Percentiles rank a stretch among this genome's conserved stretches.
Evolutionary conservation across 2,888 invertebrate species (phyloP).

Genomic region (Clistopyga incitator): DNA sequence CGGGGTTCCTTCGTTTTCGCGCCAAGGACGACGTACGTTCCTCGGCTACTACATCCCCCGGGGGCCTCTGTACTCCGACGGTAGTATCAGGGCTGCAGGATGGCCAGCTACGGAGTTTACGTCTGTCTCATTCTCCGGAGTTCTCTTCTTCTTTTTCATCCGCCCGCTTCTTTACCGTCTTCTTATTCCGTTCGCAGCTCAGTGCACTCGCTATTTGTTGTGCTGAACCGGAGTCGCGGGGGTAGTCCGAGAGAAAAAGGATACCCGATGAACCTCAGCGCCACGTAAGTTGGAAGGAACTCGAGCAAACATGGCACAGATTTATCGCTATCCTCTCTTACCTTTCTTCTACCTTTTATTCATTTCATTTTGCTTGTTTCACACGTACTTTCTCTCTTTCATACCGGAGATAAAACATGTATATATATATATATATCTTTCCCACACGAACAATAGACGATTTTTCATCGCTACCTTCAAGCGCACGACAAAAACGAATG

Average conservation of each 20-base stretch:
- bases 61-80: constrained; percentile 45
- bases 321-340: constrained; percentile 54
- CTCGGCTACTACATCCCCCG: constrained; percentile 55
- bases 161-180: constrained; percentile 5
- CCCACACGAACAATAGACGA: neutral
- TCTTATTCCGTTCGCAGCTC: constrained; percentile 32
- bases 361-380: constrained; percentile 18
- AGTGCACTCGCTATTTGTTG: constrained; percentile 46
- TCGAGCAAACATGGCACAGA: constrained; percentile 61
- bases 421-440: too few species aligned
- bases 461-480: neutral
- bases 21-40: constrained; percentile 64
- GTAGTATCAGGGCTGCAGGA: constrained; percentile 25
- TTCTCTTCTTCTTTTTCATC: constrained; percentile 20
- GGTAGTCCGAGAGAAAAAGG: constrained; percentile 33
- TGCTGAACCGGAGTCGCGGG: constrained; percentile 31
- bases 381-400: constrained; percentile 1
- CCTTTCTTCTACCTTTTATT: constrained; percentile 9
- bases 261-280: constrained; percentile 28
- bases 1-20: constrained; percentile 62
- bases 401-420: neutral
- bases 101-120: constrained; percentile 45
- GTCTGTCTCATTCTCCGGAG: constrained; percentile 49
- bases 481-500: neutral
- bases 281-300: constrained; percentile 39